These are phyloP conservation scores for Lepidochrysops patricia DNA, from an alignment of 2,888 invertebrate genomes.

Conservation along the genomic window DNA sequence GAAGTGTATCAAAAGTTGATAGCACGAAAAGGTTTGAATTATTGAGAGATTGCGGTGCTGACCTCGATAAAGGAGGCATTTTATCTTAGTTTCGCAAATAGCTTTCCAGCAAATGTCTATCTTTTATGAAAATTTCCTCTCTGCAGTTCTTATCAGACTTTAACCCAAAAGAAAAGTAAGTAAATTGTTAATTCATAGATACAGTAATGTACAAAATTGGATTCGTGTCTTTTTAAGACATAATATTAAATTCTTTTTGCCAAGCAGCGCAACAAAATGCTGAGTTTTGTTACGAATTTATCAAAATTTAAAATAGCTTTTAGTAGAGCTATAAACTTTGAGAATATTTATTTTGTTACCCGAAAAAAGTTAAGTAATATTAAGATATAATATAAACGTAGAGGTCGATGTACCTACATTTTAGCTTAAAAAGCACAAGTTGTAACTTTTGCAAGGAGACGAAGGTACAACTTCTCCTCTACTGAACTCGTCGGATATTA, in stretches of 20 bases:
- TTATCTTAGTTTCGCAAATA: not conserved
- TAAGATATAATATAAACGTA: not conserved
- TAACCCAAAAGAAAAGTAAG: not conserved
- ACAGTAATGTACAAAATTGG: too few species aligned
- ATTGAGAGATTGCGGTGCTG: constrained; percentile 3
- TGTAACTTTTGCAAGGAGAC: constrained; percentile 1
- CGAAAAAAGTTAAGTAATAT: not conserved
- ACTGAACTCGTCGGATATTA: not conserved
- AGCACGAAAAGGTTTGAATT: not conserved
- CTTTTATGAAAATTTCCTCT: not conserved
- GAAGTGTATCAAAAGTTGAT: not conserved
- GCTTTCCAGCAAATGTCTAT: not conserved
- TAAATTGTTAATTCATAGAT: too few species aligned
- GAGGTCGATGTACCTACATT: not conserved
- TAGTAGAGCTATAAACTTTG: not conserved
- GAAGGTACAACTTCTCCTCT: not conserved
- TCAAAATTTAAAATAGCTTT: not conserved
- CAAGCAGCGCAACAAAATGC: not conserved
- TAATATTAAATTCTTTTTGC: too few species aligned
- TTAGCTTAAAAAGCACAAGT: not conserved
- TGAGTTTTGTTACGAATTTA: not conserved
- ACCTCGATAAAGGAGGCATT: constrained; percentile 1
- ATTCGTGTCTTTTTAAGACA: too few species aligned
- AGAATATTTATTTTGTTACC: not conserved
- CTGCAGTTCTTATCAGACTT: not conserved